Percentiles rank a stretch among this genome's conserved stretches.
Evolutionary conservation across 2,797 vertebrate species (phyloP).

Genomic region (Danio kyathit): DNA sequence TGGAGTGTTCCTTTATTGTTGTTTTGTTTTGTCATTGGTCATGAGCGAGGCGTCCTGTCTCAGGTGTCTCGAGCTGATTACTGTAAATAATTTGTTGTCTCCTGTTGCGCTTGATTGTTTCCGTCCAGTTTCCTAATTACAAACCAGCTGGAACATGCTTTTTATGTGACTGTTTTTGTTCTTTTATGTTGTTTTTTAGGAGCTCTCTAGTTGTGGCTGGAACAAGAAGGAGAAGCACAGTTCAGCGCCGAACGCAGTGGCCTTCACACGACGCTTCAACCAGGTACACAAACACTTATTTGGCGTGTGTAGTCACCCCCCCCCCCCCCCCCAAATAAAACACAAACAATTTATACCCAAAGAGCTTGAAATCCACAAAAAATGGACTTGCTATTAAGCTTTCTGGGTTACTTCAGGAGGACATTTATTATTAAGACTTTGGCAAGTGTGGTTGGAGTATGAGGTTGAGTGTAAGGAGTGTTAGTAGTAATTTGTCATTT

Average conservation of each 20-base stretch:
- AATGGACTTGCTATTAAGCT: neutral
- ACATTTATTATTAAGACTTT: too few relatives aligned
- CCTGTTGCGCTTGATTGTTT: neutral
- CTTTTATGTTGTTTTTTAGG: constrained; percentile 74
- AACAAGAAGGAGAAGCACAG: constrained; percentile 99
- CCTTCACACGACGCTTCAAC: constrained; percentile 99
- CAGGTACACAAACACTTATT: constrained; percentile 80
- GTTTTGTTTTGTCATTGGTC: neutral
- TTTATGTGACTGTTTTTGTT: neutral
- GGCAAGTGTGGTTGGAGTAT: too few relatives aligned
- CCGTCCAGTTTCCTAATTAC: neutral
- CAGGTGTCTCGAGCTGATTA: neutral
- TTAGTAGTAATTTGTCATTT: too few relatives aligned
- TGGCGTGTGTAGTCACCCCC: neutral
- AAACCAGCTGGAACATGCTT: neutral
- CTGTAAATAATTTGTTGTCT: neutral
- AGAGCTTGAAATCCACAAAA: neutral
- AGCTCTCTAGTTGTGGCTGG: constrained; percentile 98
- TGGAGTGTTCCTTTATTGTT: too few relatives aligned
- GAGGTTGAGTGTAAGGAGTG: too few relatives aligned
- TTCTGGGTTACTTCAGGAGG: too few relatives aligned
- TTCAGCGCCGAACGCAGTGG: constrained; percentile 97
- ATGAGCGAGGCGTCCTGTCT: neutral
- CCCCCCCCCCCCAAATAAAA: neutral
- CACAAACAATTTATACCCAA: neutral